Evolutionary conservation across 2,113 vertebrate genomes (phyloP), one percentile per base, ranked within the genome.

Genomic region (Saccopteryx leptura): DNA sequence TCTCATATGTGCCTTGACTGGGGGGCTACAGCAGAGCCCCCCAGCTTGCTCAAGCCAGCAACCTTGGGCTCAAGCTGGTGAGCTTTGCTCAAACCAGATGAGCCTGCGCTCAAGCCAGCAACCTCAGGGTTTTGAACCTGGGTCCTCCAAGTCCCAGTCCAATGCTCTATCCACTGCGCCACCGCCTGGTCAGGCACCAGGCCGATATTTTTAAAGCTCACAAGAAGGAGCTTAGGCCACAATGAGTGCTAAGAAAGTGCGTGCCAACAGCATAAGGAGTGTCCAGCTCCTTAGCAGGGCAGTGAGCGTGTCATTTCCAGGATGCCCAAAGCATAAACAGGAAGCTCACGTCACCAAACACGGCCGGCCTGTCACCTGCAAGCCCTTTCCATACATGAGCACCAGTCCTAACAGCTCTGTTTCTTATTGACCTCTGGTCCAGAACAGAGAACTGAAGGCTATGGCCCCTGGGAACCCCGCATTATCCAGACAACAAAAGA

Each of bases 351-450:
- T 86, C 9, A 78, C 69, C 79, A 60, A 18, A 6, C 14, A 1
- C 15, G 5, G 61, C 31, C 11, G 11, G 74, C 46, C 74, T 15
- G 69, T 46, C 24, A 1, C 8, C 84, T 23, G 5, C 19, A 4
- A 28, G 52, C 68, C 48, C 81, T 72, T 21, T 54, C 10, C 4
- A 18, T 0, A 48, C 46, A 66, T 9, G 19, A 31, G 5, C 9
- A 1, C 24, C 0, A 0, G 39, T 9, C 14, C 48, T 3, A 13
- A 39, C 11, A 10, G 21, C 9, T 5, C 68, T 0, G 1, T 0
- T 6, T 21, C 82, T 18, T 12, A 31, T 52, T 11, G 60, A 1
- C 31, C 39, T 63, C 78, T 21, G 6, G 39, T 39, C 7, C 28
- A 13, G 68, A 1, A 50, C 11, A 7, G 69, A 13, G 61, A 50